A percentile compares a stretch with the other conserved stretches of the same genome.
Conservation (phyloP, 2,113 vertebrate genomes). For the Emberiza fucata region DNA sequence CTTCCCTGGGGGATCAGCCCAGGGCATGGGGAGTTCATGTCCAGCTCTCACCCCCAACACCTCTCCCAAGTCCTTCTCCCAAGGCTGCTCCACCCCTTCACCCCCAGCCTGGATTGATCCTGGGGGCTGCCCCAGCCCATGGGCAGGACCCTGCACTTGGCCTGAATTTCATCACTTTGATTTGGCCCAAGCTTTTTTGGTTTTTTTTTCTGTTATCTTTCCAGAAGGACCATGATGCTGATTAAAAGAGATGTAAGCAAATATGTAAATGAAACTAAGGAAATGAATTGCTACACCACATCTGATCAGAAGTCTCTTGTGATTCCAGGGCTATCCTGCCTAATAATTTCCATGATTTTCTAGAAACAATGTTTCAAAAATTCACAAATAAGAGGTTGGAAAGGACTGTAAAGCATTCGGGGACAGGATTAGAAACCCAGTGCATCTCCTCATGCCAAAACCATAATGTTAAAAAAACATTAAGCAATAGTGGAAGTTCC, state of each 20-base stretch:
- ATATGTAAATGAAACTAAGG: not conserved
- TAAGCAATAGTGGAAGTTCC: not conserved
- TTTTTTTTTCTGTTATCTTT: not conserved
- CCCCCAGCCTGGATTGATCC: not conserved
- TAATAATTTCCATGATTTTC: not conserved
- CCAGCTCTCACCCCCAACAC: not conserved
- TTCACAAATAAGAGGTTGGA: not conserved
- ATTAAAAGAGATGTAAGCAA: not conserved
- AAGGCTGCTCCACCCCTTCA: not conserved
- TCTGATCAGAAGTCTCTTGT: not conserved
- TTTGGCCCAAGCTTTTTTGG: not conserved
- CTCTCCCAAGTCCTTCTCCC: not conserved
- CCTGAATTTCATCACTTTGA: not conserved
- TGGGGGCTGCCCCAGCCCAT: rapidly evolving
- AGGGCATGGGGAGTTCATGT: rapidly evolving
- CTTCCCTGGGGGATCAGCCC: not conserved
- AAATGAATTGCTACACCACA: not conserved
- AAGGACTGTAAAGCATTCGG: not conserved
- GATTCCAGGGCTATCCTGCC: not conserved
- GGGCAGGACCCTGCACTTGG: not conserved
- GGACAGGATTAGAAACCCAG: not conserved
- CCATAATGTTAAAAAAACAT: not conserved
- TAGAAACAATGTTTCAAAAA: not conserved
- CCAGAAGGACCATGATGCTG: not conserved
- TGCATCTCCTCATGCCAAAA: not conserved